Conservation (phyloP, 2,113 vertebrate genomes). For the Colaptes auratus region DNA sequence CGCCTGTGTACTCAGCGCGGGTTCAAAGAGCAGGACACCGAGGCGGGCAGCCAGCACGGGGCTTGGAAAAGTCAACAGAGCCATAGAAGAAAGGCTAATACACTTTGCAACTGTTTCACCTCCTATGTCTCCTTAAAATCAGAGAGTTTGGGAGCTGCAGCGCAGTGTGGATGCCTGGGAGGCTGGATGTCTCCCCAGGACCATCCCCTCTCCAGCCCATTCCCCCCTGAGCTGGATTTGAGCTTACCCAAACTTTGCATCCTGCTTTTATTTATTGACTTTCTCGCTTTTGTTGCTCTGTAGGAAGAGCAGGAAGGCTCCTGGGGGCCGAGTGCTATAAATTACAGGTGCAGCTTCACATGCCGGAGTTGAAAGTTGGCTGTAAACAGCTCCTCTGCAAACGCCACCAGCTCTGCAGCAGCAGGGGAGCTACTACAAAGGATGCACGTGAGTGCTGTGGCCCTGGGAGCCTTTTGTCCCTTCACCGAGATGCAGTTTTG, state of each 20-base stretch:
- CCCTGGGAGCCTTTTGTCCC: neutral
- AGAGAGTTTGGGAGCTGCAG: neutral
- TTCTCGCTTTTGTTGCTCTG: neutral
- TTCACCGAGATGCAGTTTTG: neutral
- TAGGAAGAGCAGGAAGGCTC: neutral
- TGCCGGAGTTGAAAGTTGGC: neutral
- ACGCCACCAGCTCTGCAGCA: rapidly evolving
- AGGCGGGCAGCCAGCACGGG: neutral
- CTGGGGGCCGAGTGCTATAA: neutral
- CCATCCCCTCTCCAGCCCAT: neutral
- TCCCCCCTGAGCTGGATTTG: neutral
- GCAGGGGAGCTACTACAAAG: rapidly evolving
- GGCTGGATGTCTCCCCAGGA: neutral
- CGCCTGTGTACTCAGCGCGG: neutral
- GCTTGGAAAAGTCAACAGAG: slow-evolving; percentile 36
- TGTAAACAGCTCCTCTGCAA: neutral
- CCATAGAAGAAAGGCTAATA: neutral
- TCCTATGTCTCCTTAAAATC: neutral
- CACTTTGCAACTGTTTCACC: neutral
- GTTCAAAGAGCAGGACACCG: neutral
- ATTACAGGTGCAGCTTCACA: neutral
- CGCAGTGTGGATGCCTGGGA: rapidly evolving
- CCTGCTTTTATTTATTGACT: neutral
- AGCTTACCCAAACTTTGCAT: neutral
- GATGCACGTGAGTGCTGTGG: rapidly evolving